Percentiles rank a stretch among this genome's conserved stretches.
Conservation (phyloP, 2,888 invertebrate species). For the Eristalinus sepulchralis region DNA sequence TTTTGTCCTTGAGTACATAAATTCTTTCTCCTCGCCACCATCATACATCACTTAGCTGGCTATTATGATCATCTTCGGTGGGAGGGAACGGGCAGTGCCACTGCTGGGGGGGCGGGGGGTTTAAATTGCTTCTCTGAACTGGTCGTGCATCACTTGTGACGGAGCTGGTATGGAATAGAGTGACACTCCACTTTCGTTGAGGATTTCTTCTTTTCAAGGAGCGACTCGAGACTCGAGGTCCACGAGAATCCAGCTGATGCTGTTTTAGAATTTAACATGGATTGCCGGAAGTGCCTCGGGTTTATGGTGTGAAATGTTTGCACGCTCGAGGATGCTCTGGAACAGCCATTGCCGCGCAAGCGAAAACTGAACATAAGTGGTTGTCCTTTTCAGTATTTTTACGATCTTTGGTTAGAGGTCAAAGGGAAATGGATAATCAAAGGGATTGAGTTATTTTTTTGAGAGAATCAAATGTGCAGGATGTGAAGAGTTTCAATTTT, state of each 20-base stretch:
- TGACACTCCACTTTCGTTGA: background rate
- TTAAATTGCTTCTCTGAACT: slow-evolving; percentile 31
- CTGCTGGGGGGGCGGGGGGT: slow-evolving; percentile 2
- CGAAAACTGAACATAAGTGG: too few species aligned
- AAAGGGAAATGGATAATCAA: too few species aligned
- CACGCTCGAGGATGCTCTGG: background rate
- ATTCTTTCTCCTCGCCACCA: background rate
- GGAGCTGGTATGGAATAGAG: background rate
- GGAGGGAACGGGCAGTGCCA: slow-evolving; percentile 3
- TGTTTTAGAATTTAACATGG: background rate
- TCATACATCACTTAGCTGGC: background rate
- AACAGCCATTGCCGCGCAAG: background rate
- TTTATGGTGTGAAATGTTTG: background rate
- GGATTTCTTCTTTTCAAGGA: background rate
- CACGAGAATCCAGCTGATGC: background rate
- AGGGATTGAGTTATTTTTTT: too few species aligned
- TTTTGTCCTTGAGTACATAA: background rate
- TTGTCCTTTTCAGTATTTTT: too few species aligned
- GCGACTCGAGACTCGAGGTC: background rate
- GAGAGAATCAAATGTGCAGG: too few species aligned
- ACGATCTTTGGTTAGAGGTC: too few species aligned
- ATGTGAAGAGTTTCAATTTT: too few species aligned
- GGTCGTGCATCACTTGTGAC: slow-evolving; percentile 10
- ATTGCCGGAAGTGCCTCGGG: background rate
- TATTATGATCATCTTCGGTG: slow-evolving; percentile 5